Evolutionary conservation across 2,797 vertebrate genomes (phyloP), one percentile per base, ranked within the genome.

Genomic region (Paratrypauchen microcephalus): DNA sequence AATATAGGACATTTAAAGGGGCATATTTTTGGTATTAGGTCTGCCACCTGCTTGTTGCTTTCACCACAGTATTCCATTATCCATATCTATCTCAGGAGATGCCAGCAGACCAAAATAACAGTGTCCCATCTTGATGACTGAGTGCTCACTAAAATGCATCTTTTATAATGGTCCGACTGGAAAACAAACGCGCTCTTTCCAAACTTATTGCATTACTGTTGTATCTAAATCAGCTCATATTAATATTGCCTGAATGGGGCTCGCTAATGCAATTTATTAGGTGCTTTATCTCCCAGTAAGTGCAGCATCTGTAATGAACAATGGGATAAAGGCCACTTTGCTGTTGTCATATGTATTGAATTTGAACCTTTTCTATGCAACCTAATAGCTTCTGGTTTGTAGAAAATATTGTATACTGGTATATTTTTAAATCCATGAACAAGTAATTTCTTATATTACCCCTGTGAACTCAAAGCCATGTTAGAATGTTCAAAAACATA

Each of bases 271-370:
- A 61, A 61, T 39, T 13, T 21, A 61, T 39, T 13, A 23, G 32
- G 11, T 39, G 30, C 23, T 64, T 39, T 16, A 50, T n/a, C 16
- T 18, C 24, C 12, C 9, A 59, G 16, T 59, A 39, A 36, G 30
- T 39, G 59, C 32, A 61, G 36, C 41, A 39, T 61, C 36, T 39
- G 19, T 61, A 61, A 61, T 39, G 32, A 61, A 11, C 11, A 61
- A 39, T 41, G 19, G n/a, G 32, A 39, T 21, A 12, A 39, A 5
- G 12, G 19, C 1, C 32, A 39, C n/a, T 61, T 39, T 15, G 19
- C 36, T 61, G 32, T 61, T 36, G 30, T 60, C 8, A 36, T 60
- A 12, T 60, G 7, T n/a, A 52, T 52, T n/a, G 19, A n/a, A 52
- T 52, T 2, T 21, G 0, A 21, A 7, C 50, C 50, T 52, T 52